Base-by-base conservation (phyloP, 2,888 invertebrate species). In the Nephrotoma guestfalica region DNA sequence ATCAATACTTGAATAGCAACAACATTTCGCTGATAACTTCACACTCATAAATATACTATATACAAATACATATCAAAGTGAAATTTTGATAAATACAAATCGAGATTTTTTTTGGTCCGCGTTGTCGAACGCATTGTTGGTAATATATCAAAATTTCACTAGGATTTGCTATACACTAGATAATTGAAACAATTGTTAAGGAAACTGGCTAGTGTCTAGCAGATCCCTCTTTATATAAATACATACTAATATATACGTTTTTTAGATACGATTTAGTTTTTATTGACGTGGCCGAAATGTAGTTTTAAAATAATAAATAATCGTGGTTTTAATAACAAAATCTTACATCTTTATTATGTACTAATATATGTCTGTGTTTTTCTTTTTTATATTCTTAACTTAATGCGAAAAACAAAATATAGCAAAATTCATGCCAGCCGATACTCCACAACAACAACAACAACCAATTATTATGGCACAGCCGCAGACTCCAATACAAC, bases 381-480 rank as follows among this genome's bases (percentile, higher is more conserved):
- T 2, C 30, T 71, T 71, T 71, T 57, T 71, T 30, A 11, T 30
- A 71, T 15, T 51, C n/a, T 15, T 40, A 15, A 42, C 5, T 87
- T 30, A 86, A 43, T 84, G 42, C 9, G 51, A 86, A 43, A 86
- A 15, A n/a, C 43, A 86, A 86, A 86, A 86, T 71, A 83, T 83
- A 88, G 88, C 88, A 15, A 88, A 88, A 88, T 88, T 88, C 86
- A 88, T 88, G 88, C 88, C 88, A 86, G 88, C 87, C n/a, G 87
- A 88, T 15, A 88, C 87, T 86, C 87, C 87, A 87, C 91, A 90
- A 88, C 88, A 87, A 86, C 88, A 87, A 86, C 87, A 88, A 87
- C 90, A 91, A 71, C 71, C 30, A 18, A 71, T 30, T 89, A 90
- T 88, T 87, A 86, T 86, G 92, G 92, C 87, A 91, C 91, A 87